A percentile compares a stretch with the other conserved stretches of the same genome.
phyloP scores from a whole-genome alignment of 2,113 vertebrate species.

The Passer domesticus region DNA sequence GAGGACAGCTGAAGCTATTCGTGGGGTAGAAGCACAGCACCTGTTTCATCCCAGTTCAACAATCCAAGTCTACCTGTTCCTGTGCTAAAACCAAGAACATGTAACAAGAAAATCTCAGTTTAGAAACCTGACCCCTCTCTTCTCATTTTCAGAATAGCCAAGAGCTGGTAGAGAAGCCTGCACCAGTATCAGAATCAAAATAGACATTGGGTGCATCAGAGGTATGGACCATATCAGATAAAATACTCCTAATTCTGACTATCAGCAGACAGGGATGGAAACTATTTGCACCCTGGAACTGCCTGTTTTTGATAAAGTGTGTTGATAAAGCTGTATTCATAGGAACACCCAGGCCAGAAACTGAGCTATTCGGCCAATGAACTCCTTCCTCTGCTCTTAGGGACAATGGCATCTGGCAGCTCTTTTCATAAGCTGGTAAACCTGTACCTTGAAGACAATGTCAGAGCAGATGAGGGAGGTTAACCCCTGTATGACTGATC shows the following conservation, averaged over 20 bases:
- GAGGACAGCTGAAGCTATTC: not conserved
- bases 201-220: not conserved
- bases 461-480: not conserved
- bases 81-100: not conserved
- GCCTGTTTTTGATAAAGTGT: not conserved
- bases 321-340: not conserved
- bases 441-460: not conserved
- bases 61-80: not conserved
- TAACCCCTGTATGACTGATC: not conserved
- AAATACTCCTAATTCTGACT: not conserved
- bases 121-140: not conserved
- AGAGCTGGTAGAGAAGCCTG: not conserved
- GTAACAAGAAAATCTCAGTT: not conserved
- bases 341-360: not conserved
- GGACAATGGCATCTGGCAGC: not conserved
- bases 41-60: not conserved
- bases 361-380: not conserved
- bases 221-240: not conserved
- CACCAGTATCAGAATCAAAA: not conserved
- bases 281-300: not conserved
- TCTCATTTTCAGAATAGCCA: not conserved
- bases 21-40: not conserved
- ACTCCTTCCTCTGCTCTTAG: not conserved
- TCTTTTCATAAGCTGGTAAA: not conserved
- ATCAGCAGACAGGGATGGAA: not conserved